A percentile compares a stretch with the other conserved stretches of the same genome.
phyloP scores from a whole-genome alignment of 2,888 invertebrate genomes.

The Torymus texanus region DNA sequence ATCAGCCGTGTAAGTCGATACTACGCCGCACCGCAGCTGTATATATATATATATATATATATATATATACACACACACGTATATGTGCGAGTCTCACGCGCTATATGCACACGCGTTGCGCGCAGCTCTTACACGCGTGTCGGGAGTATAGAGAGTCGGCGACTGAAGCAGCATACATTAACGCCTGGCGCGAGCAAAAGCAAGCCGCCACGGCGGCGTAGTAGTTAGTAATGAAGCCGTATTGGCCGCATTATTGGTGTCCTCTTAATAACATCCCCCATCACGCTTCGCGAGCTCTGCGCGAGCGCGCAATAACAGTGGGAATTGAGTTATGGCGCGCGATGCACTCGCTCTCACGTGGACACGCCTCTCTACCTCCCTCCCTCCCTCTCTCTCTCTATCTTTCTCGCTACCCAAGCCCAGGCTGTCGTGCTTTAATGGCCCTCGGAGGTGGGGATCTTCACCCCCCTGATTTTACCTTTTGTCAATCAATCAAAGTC shows the following conservation, averaged over 20 bases:
- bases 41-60: neutral
- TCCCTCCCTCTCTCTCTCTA: neutral
- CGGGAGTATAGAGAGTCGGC: neutral
- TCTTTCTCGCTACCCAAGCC: slow-evolving; percentile 6
- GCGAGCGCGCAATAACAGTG: slow-evolving; percentile 65
- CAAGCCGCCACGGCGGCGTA: slow-evolving; percentile 47
- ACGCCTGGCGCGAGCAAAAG: slow-evolving; percentile 19
- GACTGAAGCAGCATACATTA: slow-evolving; percentile 47
- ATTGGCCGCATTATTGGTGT: slow-evolving; percentile 72
- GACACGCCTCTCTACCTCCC: neutral
- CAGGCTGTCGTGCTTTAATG: slow-evolving; percentile 35
- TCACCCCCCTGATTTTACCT: slow-evolving; percentile 53
- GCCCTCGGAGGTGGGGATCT: neutral
- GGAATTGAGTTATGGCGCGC: slow-evolving; percentile 68
- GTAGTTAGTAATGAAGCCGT: slow-evolving; percentile 70
- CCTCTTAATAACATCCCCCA: slow-evolving; percentile 71
- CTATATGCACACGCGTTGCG: neutral
- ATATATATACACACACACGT: too few species aligned
- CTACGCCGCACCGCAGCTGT: neutral
- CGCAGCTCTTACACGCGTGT: neutral
- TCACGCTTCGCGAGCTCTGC: slow-evolving; percentile 52
- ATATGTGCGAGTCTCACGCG: too few species aligned
- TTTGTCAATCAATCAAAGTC: slow-evolving; percentile 59
- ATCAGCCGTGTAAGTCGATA: slow-evolving; percentile 56
- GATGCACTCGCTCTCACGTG: slow-evolving; percentile 54